Conservation (phyloP, 2,113 vertebrate genomes). For the Nothocercus julius region DNA sequence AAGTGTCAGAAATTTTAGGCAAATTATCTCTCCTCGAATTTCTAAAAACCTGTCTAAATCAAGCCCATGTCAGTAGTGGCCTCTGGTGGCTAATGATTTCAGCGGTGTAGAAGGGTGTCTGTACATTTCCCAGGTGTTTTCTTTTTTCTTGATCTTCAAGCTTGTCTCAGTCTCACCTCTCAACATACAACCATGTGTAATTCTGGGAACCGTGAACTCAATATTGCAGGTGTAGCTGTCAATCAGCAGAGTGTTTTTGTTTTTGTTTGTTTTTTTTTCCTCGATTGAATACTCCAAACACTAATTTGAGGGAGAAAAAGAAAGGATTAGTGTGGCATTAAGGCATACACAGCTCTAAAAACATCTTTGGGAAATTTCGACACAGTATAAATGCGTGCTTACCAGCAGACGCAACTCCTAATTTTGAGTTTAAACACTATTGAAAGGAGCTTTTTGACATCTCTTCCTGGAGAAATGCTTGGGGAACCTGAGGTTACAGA, state of each 20-base stretch:
- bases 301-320: not conserved
- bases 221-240: not conserved
- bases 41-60: not conserved
- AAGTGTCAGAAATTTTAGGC: not conserved
- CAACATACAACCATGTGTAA: not conserved
- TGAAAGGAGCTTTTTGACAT: not conserved
- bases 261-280: not conserved
- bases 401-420: not conserved
- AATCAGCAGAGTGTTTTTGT: too few species aligned
- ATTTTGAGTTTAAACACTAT: not conserved
- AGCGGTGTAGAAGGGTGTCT: not conserved
- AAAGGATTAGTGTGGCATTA: not conserved
- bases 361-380: not conserved
- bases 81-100: not conserved
- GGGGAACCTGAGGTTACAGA: rapidly evolving
- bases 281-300: not conserved
- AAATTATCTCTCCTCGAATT: not conserved
- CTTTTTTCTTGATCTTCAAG: not conserved
- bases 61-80: not conserved
- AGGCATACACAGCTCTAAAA: not conserved
- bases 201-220: not conserved
- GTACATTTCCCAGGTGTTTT: too few species aligned
- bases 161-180: too few species aligned
- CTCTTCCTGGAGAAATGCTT: not conserved
- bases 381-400: not conserved